Conservation (phyloP, 1,140 invertebrate genomes). For the Andricus grossulariae region DNA sequence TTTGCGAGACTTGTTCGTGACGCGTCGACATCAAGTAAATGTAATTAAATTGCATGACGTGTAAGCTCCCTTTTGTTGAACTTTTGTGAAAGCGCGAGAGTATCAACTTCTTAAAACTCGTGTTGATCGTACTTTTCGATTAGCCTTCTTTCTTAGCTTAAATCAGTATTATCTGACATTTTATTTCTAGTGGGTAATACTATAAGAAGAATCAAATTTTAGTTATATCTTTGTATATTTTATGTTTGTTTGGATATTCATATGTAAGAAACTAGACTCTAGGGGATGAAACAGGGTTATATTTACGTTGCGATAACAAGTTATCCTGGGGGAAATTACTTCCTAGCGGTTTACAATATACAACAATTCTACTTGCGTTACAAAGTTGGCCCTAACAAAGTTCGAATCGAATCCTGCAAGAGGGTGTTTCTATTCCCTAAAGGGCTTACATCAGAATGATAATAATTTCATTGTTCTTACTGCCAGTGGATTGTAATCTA, state of each 20-base stretch:
- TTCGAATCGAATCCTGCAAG: slow-evolving; percentile 10
- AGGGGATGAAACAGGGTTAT: slow-evolving; percentile 9
- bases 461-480: slow-evolving; percentile 4
- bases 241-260: neutral
- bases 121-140: slow-evolving; percentile 8
- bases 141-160: slow-evolving; percentile 5
- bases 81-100: slow-evolving; percentile 2
- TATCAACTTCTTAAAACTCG: neutral
- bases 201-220: neutral
- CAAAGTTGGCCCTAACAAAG: slow-evolving; percentile 17
- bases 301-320: slow-evolving; percentile 26
- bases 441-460: slow-evolving; percentile 2
- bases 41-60: slow-evolving; percentile 50
- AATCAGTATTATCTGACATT: neutral
- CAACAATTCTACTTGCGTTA: slow-evolving; percentile 29
- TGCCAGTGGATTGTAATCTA: too few species aligned
- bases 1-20: slow-evolving; percentile 53
- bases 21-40: slow-evolving; percentile 51
- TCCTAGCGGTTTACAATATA: slow-evolving; percentile 21
- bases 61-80: slow-evolving; percentile 27
- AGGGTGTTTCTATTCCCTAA: neutral
- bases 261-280: neutral
- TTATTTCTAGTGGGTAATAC: neutral
- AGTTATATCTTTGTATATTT: too few species aligned
- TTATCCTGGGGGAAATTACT: slow-evolving; percentile 24